Base-by-base conservation (phyloP, 2,888 invertebrate species). In the Eilema caniola region DNA sequence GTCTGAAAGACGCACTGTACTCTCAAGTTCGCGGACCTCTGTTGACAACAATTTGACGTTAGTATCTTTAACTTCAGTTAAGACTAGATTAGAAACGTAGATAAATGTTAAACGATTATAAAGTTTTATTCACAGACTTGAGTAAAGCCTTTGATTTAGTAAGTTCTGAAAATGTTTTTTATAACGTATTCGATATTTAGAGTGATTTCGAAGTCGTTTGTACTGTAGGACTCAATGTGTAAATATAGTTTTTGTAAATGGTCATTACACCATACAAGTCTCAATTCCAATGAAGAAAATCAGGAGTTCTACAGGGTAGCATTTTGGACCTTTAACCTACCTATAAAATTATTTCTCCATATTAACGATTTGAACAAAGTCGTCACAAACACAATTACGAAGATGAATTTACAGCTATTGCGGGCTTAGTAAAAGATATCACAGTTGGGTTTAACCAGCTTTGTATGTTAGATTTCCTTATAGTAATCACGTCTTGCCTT, bases 11-110 rank as follows among this genome's bases (percentile, higher is more conserved):
- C 95, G 90, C 20, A 94, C 91, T 0, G 90, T 88, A 73, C 84
- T 92, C 79, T 95, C 95, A 31, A 95, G 78, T 73, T 95, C 95
- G 1, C 93, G 92, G 11, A 90, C 82, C 77, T 95, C 95, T 95
- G 84, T 31, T 28, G n/a, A 66, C 20, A 53, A n/a, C n/a, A n/a
- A n/a, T n/a, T n/a, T n/a, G n/a, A n/a, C 28, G 28, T 23, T 28
- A 24, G 23, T 3, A 61, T 31, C 23, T 62, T 47, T 16, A 5
- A 16, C 11, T 62, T 63, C n/a, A 47, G 5, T 7, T 28, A 28
- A 1, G 28, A 4, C 24, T 28, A 16, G 16, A 28, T 5, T 20
- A 28, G 28, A 16, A 60, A 28, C 60, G 20, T 12, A 5, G 1
- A 14, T 4, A 10, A n/a, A 25, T 0, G 24, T 25, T 7, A 25